Conservation (phyloP, 1,140 invertebrate species). For the Rhagoletis pomonella region DNA sequence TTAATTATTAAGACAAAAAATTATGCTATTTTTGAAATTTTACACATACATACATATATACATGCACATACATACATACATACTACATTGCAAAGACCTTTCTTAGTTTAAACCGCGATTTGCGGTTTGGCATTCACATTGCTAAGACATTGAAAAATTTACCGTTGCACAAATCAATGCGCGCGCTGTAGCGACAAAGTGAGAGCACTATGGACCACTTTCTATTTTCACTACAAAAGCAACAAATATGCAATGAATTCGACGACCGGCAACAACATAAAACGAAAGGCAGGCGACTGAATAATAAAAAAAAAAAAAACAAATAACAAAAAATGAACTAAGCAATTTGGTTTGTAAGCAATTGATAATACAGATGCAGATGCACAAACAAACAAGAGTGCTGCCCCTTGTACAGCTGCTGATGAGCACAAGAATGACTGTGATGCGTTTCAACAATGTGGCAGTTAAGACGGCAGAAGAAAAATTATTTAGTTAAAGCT, state of each 20-base stretch:
- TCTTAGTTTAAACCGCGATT: conserved; percentile 1
- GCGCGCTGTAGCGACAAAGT: conserved; percentile 58
- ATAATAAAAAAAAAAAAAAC: neutral
- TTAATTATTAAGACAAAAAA: too few species aligned
- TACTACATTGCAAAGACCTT: neutral
- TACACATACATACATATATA: too few species aligned
- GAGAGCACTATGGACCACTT: conserved; percentile 71
- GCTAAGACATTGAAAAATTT: conserved; percentile 42
- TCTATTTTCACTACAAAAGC: conserved; percentile 73
- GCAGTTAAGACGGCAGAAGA: neutral
- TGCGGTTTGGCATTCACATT: conserved; percentile 41
- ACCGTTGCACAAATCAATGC: conserved; percentile 56
- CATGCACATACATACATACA: too few species aligned
- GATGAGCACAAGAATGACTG: neutral
- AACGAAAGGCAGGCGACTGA: neutral
- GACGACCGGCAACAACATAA: neutral
- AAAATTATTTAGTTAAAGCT: neutral
- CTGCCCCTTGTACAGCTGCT: neutral
- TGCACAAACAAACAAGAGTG: neutral
- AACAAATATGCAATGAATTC: neutral
- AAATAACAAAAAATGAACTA: conserved; percentile 16
- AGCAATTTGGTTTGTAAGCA: conserved; percentile 61
- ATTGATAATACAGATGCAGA: conserved; percentile 12
- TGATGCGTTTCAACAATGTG: neutral
- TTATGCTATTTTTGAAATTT: too few species aligned